Evolutionary conservation across 2,797 vertebrate genomes (phyloP).

Genomic region (Sciurus vulgaris): DNA sequence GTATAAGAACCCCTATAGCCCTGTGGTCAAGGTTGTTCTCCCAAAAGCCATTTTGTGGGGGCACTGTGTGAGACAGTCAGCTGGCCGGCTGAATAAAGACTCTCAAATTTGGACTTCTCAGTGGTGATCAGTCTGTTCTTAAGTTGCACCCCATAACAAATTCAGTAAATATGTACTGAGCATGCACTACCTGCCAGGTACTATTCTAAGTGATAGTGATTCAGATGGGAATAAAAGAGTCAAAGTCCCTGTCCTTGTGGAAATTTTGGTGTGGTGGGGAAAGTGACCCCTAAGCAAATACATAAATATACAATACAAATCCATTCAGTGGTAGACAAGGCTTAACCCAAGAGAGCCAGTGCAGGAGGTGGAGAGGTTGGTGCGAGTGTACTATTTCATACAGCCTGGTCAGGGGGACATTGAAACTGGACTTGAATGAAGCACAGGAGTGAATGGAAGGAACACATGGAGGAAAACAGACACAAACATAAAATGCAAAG

Average conservation of each 20-base stretch:
- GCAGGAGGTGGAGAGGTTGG: neutral
- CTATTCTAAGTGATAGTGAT: neutral
- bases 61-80: too few relatives aligned
- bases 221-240: neutral
- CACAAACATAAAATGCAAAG: neutral
- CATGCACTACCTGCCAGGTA: neutral
- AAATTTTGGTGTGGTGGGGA: neutral
- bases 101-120: too few relatives aligned
- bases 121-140: too few relatives aligned
- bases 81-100: too few relatives aligned
- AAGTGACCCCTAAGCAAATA: neutral
- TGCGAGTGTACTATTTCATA: neutral
- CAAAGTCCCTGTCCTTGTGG: neutral
- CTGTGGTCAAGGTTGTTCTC: too few relatives aligned
- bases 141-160: too few relatives aligned
- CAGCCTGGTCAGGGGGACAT: neutral
- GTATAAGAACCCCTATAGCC: too few relatives aligned
- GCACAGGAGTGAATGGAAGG: neutral
- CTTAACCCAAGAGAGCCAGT: neutral
- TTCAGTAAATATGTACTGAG: neutral
- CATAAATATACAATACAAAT: neutral
- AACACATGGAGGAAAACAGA: neutral
- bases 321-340: neutral
- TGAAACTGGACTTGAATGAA: neutral
- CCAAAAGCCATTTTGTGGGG: too few relatives aligned